Conservation (phyloP, 2,797 vertebrate species). For the Galago senegalensis region DNA sequence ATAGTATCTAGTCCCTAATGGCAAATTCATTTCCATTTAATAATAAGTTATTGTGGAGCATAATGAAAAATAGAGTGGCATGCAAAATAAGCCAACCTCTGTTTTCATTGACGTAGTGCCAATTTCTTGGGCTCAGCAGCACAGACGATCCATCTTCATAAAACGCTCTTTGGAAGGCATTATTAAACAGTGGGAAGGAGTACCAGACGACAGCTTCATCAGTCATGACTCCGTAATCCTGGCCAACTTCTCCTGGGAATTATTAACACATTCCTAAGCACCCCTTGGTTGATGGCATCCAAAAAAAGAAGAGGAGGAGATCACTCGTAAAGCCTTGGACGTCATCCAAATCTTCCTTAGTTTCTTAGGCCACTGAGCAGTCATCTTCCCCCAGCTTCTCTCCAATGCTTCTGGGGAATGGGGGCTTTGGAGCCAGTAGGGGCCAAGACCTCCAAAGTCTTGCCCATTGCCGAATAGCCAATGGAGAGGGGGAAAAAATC, state of each 20-base stretch:
- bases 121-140: constrained; percentile 85
- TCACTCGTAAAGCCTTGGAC: constrained; percentile 71
- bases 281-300: constrained; percentile 76
- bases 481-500: neutral
- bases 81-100: constrained; percentile 83
- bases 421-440: neutral
- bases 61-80: constrained; percentile 88
- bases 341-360: constrained; percentile 65
- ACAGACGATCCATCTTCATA: constrained; percentile 88
- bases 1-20: constrained; percentile 83
- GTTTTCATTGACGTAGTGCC: constrained; percentile 87
- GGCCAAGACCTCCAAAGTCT: neutral
- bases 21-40: constrained; percentile 87
- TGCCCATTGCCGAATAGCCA: neutral
- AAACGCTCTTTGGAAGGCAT: constrained; percentile 84
- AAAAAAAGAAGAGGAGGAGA: constrained; percentile 59
- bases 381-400: neutral
- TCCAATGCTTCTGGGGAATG: neutral
- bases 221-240: constrained; percentile 88
- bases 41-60: constrained; percentile 81
- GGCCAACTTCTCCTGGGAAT: constrained; percentile 88
- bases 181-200: constrained; percentile 89
- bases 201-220: constrained; percentile 89
- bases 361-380: constrained; percentile 13
- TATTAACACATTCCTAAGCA: constrained; percentile 87